Evolutionary conservation across 2,888 invertebrate genomes (phyloP), one percentile per base, ranked within the genome.

Genomic region (Strigamia transsilvanica): DNA sequence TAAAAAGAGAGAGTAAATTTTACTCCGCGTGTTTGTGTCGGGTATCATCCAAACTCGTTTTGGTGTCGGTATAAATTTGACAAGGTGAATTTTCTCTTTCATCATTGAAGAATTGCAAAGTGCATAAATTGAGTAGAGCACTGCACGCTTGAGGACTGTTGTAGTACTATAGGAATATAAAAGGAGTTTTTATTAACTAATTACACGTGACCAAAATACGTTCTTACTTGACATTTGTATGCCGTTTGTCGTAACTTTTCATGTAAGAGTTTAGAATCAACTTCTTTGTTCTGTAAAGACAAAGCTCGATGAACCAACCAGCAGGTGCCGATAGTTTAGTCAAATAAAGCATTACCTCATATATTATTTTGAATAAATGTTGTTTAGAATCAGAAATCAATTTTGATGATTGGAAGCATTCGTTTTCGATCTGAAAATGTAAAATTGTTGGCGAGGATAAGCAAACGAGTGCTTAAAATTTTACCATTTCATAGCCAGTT

Each of bases 191-290:
- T 18, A 56, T n/a, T 18, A 56, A 2, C 27, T 2, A 3, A 27
- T 18, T 18, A 56, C 1, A n/a, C 7, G 4, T 66, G 18, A 10
- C 2, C 15, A 15, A 79, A 18, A 38, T 13, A 3, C 3, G 4
- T 23, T 32, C 85, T 85, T 85, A 89, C 90, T 85, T 89, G 87
- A 85, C 90, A 90, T 66, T 89, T 86, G 84, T 88, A 87, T 38
- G 87, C 85, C 9, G 89, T 86, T 23, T 88, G 85, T 82, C 87
- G 87, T 38, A 90, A 86, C 84, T 90, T 86, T 12, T 85, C 86
- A 84, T 86, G 86, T n/a, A 90, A 85, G 82, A 88, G 88, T 80
- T 86, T 86, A 83, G 89, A 89, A 66, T 89, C 87, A 23, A 88
- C 84, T 18, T 81, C 82, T 79, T 83, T 83, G 0, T 86, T 85